Base-by-base conservation (phyloP, 2,113 vertebrate species). In the Argyrosomus japonicus region DNA sequence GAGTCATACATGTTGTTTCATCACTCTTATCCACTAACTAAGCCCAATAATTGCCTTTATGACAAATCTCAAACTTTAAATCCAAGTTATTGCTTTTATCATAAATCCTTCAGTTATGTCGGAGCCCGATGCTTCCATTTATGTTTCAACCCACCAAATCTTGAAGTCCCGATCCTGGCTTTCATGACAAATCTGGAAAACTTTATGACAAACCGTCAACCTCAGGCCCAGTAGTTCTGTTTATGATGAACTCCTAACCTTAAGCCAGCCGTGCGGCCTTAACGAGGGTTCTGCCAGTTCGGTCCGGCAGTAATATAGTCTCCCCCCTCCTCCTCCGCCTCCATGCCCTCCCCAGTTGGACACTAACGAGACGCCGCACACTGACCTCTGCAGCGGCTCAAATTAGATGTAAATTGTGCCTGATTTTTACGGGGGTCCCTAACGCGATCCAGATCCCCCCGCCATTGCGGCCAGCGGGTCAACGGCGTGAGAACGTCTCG, bases 401-500 rank as follows among this genome's bases (percentile, higher is more conserved):
- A 94, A 95, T 93, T 93, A 92, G 89, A 94, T 93, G 92, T 93
- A 94, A 94, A 95, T 93, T 93, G 93, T 88, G 92, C 90, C 90
- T 91, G 91, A 93, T 93, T 94, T 95, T 93, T 94, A 93, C 85
- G 12, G 90, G 92, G 83, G 82, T 91, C 79, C 79, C 91, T 97
- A 97, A 97, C 96, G 92, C 90, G 95, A 96, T 96, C 14, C 96
- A 97, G 96, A 96, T 95, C 89, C 88, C 79, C 77, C 77, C 68
- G 67, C 77, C 87, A 76, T 27, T 47, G 17, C 19, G 79, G 89
- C 89, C 89, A 80, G 88, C 80, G 71, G 93, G 92, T 94, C 95
- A 91, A 92, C 93, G 90, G 94, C 96, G 95, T 97, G 97, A 97
- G 96, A 97, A 96, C 93, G 80, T 93, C 87, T 88, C 81, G 83